Conservation (phyloP, 2,797 vertebrate genomes). For the Pseudochirops corinnae region DNA sequence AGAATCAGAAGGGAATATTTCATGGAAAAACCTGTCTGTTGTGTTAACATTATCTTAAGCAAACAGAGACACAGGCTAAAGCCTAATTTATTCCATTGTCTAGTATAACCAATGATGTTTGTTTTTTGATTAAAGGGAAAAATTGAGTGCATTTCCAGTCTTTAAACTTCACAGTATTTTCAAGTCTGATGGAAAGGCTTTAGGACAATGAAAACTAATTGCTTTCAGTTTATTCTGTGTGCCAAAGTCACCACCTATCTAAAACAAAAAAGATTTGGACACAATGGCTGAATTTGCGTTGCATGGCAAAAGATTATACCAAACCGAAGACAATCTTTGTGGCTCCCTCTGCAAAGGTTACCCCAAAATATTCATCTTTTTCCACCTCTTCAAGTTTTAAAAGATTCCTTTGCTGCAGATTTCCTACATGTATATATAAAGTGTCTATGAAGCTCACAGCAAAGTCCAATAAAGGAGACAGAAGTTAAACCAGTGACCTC, state of each 20-base stretch:
- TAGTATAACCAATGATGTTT: conserved; percentile 1
- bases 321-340: background rate
- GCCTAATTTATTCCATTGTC: conserved; percentile 1
- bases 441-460: background rate
- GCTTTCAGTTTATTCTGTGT: background rate
- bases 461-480: background rate
- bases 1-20: background rate
- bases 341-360: background rate
- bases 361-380: background rate
- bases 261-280: background rate
- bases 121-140: conserved; percentile 6
- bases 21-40: background rate
- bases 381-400: background rate
- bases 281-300: background rate
- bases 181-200: background rate
- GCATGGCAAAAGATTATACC: background rate
- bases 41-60: background rate
- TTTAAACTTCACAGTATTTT: conserved; percentile 11
- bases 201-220: conserved; percentile 13
- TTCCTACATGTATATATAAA: background rate
- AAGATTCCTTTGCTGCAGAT: background rate
- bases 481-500: background rate
- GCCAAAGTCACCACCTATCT: background rate
- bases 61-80: background rate
- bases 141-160: background rate